phyloP scores from a whole-genome alignment of 2,113 vertebrate species.

The Oryzias celebensis region DNA sequence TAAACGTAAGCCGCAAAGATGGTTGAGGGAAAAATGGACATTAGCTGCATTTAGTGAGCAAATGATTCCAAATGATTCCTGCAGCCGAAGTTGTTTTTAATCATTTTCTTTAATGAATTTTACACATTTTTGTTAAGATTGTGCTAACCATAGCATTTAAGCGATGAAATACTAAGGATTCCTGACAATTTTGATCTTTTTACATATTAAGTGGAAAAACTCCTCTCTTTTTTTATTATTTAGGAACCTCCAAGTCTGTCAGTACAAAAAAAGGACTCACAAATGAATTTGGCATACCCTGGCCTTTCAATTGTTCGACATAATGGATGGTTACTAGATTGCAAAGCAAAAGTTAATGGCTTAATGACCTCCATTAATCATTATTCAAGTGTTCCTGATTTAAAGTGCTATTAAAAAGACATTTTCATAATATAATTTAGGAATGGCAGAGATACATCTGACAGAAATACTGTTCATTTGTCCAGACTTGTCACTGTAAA shows the following conservation, averaged over 20 bases:
- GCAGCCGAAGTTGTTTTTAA: too few species aligned
- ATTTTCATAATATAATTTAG: neutral
- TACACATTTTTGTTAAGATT: too few species aligned
- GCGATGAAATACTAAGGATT: too few species aligned
- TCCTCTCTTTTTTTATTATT: too few species aligned
- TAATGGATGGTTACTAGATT: neutral
- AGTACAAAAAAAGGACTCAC: neutral
- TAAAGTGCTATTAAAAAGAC: neutral
- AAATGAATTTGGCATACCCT: neutral
- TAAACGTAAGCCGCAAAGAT: constrained; percentile 7
- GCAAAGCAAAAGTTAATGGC: neutral
- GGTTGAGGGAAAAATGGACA: neutral
- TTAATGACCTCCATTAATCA: neutral
- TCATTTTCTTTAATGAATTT: too few species aligned
- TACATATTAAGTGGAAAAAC: too few species aligned
- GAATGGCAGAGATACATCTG: neutral
- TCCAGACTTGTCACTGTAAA: too few species aligned
- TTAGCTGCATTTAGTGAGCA: neutral
- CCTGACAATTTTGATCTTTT: too few species aligned
- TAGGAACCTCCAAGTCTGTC: neutral
- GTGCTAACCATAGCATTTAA: too few species aligned
- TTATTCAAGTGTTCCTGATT: neutral
- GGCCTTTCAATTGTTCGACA: neutral
- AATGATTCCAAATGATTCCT: too few species aligned
- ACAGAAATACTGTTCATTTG: too few species aligned